Base-by-base conservation (phyloP, 2,888 invertebrate species). In the Hemicrepidius hirtus region DNA sequence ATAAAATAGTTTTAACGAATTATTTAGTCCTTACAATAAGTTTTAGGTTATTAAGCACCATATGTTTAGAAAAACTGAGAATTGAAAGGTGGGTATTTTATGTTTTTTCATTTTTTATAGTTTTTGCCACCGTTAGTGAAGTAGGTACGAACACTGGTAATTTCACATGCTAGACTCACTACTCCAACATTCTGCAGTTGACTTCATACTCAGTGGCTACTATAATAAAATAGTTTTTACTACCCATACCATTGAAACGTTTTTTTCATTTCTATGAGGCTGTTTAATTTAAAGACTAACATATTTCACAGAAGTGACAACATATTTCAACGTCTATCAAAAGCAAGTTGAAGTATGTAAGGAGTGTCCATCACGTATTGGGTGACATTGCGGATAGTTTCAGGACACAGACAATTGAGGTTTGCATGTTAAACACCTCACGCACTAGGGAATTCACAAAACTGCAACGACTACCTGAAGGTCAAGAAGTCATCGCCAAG, bases 301-400 rank as follows among this genome's bases (percentile, higher is more conserved):
- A 67, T 67, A 67, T 57, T 67, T 67, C 46, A 67, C 41, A 46
- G 37, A 71, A 65, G 46, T 71, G 65, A 41, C 57, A 50, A 60
- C 71, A 66, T 65, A 60, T 65, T 71, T 71, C 60, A 66, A 49
- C 50, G 59, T 71, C 70, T 65, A 64, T 66, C 64, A 70, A 44
- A 64, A 55, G 57, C 55, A 60, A 66, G 68, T 46, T 72, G 63
- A 77, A 76, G 79, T 83, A 84, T 84, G 82, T 81, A 82, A 84
- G 86, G 86, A 85, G 85, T 85, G 86, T 84, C 85, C 82, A 85
- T 85, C 86, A 85, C 86, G 86, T 86, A 85, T 84, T 84, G 82
- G 84, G 85, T 85, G 86, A 85, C 86, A 85, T 85, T 84, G 85
- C 81, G 84, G 83, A 83, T 83, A 84, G 84, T 84, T 84, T 83